Evolutionary conservation across 2,888 invertebrate species (phyloP).

Genomic region (Diadegma fenestrale): DNA sequence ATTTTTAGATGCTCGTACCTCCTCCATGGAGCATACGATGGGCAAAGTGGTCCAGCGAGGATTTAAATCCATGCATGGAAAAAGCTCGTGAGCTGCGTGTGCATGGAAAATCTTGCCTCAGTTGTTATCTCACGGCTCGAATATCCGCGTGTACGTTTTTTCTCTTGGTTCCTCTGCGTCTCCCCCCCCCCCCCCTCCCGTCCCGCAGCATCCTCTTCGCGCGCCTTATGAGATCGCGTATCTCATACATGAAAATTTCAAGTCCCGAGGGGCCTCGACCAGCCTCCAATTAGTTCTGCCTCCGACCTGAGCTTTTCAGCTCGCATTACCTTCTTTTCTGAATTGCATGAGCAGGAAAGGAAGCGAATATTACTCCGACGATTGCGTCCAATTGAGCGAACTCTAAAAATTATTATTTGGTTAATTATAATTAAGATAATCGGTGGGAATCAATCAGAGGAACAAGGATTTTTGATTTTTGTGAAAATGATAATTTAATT

Average conservation of each 20-base stretch:
- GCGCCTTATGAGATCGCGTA: slow-evolving; percentile 1
- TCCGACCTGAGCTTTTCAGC: not conserved
- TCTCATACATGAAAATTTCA: slow-evolving; percentile 57
- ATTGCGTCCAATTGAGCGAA: not conserved
- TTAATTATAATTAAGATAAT: not conserved
- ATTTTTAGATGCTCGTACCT: not conserved
- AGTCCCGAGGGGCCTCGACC: slow-evolving; percentile 43
- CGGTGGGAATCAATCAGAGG: too few relatives aligned
- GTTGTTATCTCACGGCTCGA: slow-evolving; percentile 13
- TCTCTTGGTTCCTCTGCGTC: not conserved
- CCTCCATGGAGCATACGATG: slow-evolving; percentile 17
- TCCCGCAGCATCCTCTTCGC: too few relatives aligned
- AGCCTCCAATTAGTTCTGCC: slow-evolving; percentile 50
- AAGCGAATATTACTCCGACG: not conserved
- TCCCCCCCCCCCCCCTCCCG: too few relatives aligned
- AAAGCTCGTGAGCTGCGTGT: slow-evolving; percentile 23
- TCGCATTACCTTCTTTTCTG: not conserved
- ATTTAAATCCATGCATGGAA: slow-evolving; percentile 20
- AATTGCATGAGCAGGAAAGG: not conserved
- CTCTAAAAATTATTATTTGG: not conserved
- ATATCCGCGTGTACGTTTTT: not conserved
- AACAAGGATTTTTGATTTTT: not conserved
- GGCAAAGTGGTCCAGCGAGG: not conserved
- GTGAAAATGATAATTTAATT: not conserved
- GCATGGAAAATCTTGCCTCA: slow-evolving; percentile 26